Evolutionary conservation across 2,888 invertebrate species (phyloP), one percentile per base, ranked within the genome.

Genomic region (Thecocarcelia acutangulata): DNA sequence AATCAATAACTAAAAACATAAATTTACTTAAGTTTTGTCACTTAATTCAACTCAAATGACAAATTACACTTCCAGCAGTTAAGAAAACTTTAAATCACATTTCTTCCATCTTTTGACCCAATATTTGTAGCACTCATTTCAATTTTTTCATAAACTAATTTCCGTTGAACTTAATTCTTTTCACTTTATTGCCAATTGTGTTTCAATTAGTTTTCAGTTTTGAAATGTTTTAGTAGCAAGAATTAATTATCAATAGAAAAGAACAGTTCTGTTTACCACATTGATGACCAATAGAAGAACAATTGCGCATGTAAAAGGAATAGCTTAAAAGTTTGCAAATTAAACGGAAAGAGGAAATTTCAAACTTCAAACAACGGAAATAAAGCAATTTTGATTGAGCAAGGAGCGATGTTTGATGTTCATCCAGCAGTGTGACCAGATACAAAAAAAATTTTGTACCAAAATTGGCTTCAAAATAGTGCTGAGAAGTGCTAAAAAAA

Each of bases 331-430:
- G 21, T 64, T 44, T 44, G 44, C 44, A 69, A 61, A 69, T 69
- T 76, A 69, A 70, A 64, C 63, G 77, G 70, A 70, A 64, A 70
- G 33, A 56, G 70, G 63, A 77, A 70, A 70, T 70, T 70, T 64
- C 77, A 63, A 70, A 70, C 70, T 64, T 28, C 40, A 61, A 19
- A 28, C 21, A 70, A 40, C 69, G 77, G 77, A 77, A 42, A 77
- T 77, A 28, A 77, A 70, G 63, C 46, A 70, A 77, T 58, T 58
- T 48, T 63, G 33, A 33, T 33, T 64, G 54, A 63, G 52, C 37
- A 44, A 4, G 6, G 33, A 33, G 1, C 6, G 8, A 33, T 42
- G 28, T 24, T 54, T 54, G 54, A 63, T n/a, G 44, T 44, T 69
- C 56, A 19, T 46, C 13, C n/a, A n/a, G n/a, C n/a, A n/a, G n/a